Evolutionary conservation across 2,113 vertebrate species (phyloP).

Genomic region (Toxostoma redivivum): DNA sequence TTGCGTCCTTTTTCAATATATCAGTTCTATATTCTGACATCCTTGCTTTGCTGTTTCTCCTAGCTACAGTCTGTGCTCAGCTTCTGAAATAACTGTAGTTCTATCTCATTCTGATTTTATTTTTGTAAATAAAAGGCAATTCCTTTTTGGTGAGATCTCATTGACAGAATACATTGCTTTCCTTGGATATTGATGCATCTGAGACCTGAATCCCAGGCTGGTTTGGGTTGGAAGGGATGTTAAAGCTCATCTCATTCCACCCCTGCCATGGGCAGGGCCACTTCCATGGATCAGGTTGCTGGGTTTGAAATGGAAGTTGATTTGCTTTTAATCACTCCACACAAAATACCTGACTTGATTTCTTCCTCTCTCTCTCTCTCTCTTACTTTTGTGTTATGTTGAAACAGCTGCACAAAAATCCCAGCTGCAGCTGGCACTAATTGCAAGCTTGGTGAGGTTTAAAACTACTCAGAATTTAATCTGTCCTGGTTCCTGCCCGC

Average conservation of each 20-base stretch:
- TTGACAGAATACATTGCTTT: rapidly evolving
- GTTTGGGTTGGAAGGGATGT: not conserved
- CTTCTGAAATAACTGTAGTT: not conserved
- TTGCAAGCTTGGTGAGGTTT: not conserved
- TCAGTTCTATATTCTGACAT: not conserved
- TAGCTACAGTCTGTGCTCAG: not conserved
- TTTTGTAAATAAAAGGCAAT: not conserved
- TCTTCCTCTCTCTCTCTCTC: not conserved
- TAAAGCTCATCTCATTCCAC: not conserved
- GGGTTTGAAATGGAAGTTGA: not conserved
- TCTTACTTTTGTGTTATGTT: not conserved
- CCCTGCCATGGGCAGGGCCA: not conserved
- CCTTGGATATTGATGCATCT: not conserved
- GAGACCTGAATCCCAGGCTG: not conserved
- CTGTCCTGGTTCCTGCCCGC: not conserved
- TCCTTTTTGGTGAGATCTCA: not conserved
- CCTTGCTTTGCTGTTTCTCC: not conserved
- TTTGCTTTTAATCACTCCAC: not conserved
- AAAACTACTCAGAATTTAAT: not conserved
- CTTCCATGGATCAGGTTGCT: not conserved
- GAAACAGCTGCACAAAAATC: not conserved
- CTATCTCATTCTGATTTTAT: rapidly evolving
- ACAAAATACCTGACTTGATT: not conserved
- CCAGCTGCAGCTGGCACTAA: not conserved
- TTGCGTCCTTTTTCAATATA: not conserved